phyloP scores from a whole-genome alignment of 2,113 vertebrate genomes.

The Gasterosteus nipponicus region DNA sequence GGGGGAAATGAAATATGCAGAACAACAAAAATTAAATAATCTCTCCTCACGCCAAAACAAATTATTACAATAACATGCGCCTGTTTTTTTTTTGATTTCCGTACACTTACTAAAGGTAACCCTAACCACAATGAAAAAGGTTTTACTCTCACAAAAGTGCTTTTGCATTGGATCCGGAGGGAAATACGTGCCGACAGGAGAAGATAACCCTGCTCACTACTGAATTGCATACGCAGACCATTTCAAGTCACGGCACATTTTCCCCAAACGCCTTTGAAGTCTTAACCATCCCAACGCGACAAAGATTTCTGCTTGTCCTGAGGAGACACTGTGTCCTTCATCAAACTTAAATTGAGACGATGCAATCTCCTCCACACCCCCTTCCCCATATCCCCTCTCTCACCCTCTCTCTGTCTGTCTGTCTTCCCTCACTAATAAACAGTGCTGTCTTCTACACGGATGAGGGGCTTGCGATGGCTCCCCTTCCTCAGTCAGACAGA shows the following conservation, averaged over 20 bases:
- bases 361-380: constrained; percentile 33
- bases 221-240: neutral
- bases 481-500: constrained; percentile 61
- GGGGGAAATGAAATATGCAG: neutral
- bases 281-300: constrained; percentile 24
- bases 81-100: neutral
- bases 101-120: neutral
- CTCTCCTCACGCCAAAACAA: too few species aligned
- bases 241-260: constrained; percentile 27
- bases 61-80: neutral
- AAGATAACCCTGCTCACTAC: constrained; percentile 6
- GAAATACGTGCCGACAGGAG: neutral
- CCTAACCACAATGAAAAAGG: neutral
- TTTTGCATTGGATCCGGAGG: constrained; percentile 17
- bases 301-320: constrained; percentile 40
- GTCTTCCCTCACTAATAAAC: constrained; percentile 71
- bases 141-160: neutral
- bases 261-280: constrained; percentile 28
- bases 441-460: constrained; percentile 67
- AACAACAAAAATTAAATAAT: neutral
- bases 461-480: constrained; percentile 46
- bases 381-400: neutral
- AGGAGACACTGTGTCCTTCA: constrained; percentile 61
- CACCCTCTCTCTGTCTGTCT: neutral
- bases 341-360: constrained; percentile 57